A percentile compares a stretch with the other conserved stretches of the same genome.
phyloP scores from a whole-genome alignment of 2,113 vertebrate species.

The Excalfactoria chinensis region DNA sequence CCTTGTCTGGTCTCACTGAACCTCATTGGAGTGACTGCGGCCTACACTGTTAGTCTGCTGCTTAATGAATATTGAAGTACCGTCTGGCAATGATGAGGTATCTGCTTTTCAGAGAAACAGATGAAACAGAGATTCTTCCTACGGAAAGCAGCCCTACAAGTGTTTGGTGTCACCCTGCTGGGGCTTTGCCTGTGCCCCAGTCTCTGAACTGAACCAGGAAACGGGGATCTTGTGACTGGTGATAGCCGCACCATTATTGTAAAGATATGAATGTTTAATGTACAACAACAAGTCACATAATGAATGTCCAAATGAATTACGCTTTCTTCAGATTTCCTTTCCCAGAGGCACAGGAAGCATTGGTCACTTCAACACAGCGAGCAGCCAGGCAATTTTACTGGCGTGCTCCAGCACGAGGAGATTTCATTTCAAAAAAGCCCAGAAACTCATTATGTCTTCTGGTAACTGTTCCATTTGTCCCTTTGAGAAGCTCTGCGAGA shows the following conservation, averaged over 20 bases:
- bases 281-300: slow-evolving; percentile 48
- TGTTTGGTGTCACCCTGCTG: slow-evolving; percentile 5
- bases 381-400: slow-evolving; percentile 38
- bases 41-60: neutral
- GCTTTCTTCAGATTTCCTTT: slow-evolving; percentile 35
- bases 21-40: neutral
- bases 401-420: neutral
- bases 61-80: slow-evolving; percentile 41
- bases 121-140: slow-evolving; percentile 3
- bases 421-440: slow-evolving; percentile 28
- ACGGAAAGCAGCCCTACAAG: neutral
- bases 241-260: slow-evolving; percentile 40
- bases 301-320: slow-evolving; percentile 58
- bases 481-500: neutral
- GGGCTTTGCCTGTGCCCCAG: neutral
- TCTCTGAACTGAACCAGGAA: slow-evolving; percentile 36
- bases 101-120: neutral
- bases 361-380: slow-evolving; percentile 55
- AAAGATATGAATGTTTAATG: slow-evolving; percentile 62
- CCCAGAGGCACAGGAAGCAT: slow-evolving; percentile 46
- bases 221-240: slow-evolving; percentile 36
- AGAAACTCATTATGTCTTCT: slow-evolving; percentile 3
- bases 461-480: neutral
- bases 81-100: neutral
- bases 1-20: neutral